Conservation (phyloP, 2,888 invertebrate species). For the Amphimallon solstitiale region DNA sequence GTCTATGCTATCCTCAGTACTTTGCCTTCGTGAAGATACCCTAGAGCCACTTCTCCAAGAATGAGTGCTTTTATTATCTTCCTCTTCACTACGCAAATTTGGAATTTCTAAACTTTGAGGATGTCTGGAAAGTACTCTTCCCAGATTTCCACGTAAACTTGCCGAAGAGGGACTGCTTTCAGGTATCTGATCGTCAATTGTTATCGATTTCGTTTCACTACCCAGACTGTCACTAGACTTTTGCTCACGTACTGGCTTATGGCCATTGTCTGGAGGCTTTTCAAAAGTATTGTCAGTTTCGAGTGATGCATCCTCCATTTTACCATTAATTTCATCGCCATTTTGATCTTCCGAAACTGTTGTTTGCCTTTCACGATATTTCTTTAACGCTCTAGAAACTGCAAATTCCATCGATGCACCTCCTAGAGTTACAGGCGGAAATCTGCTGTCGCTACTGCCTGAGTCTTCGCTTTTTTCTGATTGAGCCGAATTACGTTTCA, state of each 20-base stretch:
- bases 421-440: slow-evolving; percentile 68
- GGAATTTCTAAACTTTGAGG: slow-evolving; percentile 86
- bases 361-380: slow-evolving; percentile 79
- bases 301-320: slow-evolving; percentile 33
- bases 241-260: slow-evolving; percentile 50
- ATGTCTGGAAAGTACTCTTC: slow-evolving; percentile 73
- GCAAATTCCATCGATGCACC: slow-evolving; percentile 85
- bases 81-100: slow-evolving; percentile 72
- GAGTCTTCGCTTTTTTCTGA: slow-evolving; percentile 72
- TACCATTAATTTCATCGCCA: slow-evolving; percentile 61
- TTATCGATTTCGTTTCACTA: slow-evolving; percentile 54
- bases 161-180: slow-evolving; percentile 76
- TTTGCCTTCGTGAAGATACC: slow-evolving; percentile 87
- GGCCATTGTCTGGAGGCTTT: slow-evolving; percentile 18
- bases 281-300: slow-evolving; percentile 8
- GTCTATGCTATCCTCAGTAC: slow-evolving; percentile 92
- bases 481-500: slow-evolving; percentile 70
- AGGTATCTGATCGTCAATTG: slow-evolving; percentile 43
- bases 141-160: slow-evolving; percentile 69
- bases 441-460: slow-evolving; percentile 64
- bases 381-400: slow-evolving; percentile 82
- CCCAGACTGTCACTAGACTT: slow-evolving; percentile 55
- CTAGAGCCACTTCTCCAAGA: slow-evolving; percentile 88
- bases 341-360: slow-evolving; percentile 77
- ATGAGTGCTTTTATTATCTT: slow-evolving; percentile 87